Percentiles rank a stretch among this genome's conserved stretches.
phyloP scores from a whole-genome alignment of 2,888 invertebrate genomes.

The Iselma pallidipennis region DNA sequence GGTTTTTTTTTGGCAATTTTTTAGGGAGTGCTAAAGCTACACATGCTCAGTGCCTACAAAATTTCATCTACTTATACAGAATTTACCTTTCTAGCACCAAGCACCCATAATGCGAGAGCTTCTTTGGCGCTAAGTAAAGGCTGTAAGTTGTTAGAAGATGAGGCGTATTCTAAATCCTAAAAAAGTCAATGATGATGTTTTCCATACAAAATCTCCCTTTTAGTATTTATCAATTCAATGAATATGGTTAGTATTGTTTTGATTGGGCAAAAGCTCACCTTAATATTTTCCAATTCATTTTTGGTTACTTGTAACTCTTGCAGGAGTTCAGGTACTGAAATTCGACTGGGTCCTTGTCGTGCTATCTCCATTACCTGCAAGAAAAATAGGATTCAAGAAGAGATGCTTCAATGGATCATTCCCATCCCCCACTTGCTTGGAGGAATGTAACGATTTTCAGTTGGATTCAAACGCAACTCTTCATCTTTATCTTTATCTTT shows the following conservation, averaged over 20 bases:
- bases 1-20: no score
- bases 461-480: no score
- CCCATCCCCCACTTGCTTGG: no score
- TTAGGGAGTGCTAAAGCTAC: conserved; percentile 4
- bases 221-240: no score
- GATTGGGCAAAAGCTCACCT: conserved; percentile 60
- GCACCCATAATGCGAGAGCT: conserved; percentile 92
- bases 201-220: no score
- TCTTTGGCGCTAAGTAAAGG: conserved; percentile 90
- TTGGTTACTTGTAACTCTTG: conserved; percentile 84
- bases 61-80: conserved; percentile 11
- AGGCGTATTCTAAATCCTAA: conserved; percentile 74
- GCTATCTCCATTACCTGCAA: conserved; percentile 57
- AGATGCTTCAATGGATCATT: no score
- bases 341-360: conserved; percentile 67
- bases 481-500: no score
- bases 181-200: conserved; percentile 47
- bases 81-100: conserved; percentile 88
- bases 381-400: no score
- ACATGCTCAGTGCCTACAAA: conserved; percentile 12
- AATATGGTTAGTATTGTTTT: background rate
- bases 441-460: no score
- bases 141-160: conserved; percentile 69
- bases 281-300: conserved; percentile 84
- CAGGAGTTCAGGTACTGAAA: conserved; percentile 79